phyloP scores from a whole-genome alignment of 92 coral and sea anemone genomes.

The Zoanthus solanderi region DNA sequence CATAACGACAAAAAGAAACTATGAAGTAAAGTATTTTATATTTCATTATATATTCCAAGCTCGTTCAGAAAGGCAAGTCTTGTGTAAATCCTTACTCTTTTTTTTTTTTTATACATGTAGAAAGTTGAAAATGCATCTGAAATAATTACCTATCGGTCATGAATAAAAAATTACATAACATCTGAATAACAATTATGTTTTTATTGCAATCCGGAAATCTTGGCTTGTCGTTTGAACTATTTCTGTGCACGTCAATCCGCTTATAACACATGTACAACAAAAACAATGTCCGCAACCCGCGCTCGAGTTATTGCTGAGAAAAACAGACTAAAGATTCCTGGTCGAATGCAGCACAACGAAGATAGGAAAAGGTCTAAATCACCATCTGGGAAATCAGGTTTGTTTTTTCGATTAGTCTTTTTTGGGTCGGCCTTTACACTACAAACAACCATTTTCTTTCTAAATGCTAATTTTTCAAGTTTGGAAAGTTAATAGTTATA shows the following conservation, averaged over 20 bases:
- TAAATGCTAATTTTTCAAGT: neutral
- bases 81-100: neutral
- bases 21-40: no score
- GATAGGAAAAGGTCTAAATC: neutral
- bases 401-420: neutral
- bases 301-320: constrained; percentile 13
- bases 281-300: constrained; percentile 24
- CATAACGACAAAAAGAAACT: no score
- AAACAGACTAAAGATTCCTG: constrained; percentile 8
- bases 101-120: neutral
- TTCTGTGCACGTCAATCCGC: neutral
- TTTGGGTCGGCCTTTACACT: neutral
- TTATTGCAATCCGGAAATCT: neutral
- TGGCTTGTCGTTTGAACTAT: neutral
- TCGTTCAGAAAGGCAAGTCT: no score
- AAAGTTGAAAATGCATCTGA: neutral
- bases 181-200: neutral
- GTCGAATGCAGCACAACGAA: neutral
- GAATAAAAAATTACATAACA: neutral
- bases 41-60: no score
- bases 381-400: neutral
- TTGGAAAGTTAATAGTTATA: neutral
- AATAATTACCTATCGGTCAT: neutral
- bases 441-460: neutral
- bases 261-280: neutral